These are phyloP conservation scores for Hydrolagus affinis DNA, from an alignment of 2,113 vertebrate genomes.

Conservation along the genomic window DNA sequence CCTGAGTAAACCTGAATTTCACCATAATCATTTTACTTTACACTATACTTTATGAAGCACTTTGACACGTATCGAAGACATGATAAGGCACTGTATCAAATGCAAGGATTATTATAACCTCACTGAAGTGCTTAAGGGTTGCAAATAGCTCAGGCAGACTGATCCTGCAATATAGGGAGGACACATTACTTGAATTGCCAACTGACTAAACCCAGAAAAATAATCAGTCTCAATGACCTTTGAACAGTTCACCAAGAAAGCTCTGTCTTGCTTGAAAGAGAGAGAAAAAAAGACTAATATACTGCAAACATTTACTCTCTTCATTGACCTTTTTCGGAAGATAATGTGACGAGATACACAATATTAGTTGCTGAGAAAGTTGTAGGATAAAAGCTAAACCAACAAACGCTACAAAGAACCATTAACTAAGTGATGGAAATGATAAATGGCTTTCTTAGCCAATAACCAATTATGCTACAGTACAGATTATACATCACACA, in stretches of 20 bases:
- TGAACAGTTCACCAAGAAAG: neutral
- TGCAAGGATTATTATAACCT: no score
- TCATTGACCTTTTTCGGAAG: conserved; percentile 17
- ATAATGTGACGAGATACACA: conserved; percentile 16
- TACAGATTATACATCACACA: neutral
- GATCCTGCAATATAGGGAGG: neutral
- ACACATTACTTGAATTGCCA: neutral
- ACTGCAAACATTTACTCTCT: conserved; percentile 20
- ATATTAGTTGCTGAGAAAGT: neutral
- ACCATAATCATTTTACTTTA: no score
- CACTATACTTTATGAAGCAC: no score
- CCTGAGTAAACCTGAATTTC: no score
- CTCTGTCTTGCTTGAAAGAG: neutral
- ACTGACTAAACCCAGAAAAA: neutral
- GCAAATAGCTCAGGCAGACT: neutral
- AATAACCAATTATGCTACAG: neutral
- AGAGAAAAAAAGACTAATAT: neutral
- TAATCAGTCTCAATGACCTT: neutral
- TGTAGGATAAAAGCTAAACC: neutral
- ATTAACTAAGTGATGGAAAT: conserved; percentile 14
- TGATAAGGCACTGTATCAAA: no score
- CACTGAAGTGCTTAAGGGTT: neutral
- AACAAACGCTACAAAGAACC: conserved; percentile 19
- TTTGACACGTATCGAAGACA: no score
- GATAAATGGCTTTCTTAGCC: neutral